Conservation (phyloP, 2,797 vertebrate genomes). For the Dermochelys coriacea region DNA sequence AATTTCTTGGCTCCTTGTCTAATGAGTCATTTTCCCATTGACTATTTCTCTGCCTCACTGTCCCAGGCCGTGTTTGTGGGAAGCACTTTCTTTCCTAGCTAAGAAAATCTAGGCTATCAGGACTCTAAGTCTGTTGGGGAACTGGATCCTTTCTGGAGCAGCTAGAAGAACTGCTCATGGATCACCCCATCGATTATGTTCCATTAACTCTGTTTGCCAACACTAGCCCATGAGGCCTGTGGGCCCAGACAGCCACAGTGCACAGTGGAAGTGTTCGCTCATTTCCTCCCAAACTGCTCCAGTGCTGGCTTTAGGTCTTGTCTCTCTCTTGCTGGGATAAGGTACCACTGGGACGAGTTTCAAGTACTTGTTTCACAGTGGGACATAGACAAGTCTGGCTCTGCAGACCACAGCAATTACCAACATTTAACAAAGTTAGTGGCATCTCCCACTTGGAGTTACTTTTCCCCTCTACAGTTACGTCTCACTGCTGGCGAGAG, state of each 20-base stretch:
- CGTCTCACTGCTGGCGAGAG: neutral
- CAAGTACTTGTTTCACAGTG: neutral
- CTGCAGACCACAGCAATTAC: neutral
- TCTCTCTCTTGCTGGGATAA: neutral
- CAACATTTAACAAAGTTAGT: neutral
- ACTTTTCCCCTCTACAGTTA: neutral
- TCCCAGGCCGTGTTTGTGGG: neutral
- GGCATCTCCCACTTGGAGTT: neutral
- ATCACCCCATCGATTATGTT: constrained; percentile 32
- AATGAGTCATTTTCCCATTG: neutral
- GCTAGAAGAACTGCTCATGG: constrained; percentile 49
- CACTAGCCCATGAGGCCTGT: constrained; percentile 38
- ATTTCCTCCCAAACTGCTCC: constrained; percentile 47
- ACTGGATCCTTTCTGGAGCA: constrained; percentile 39
- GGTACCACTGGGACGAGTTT: neutral
- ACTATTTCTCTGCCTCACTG: neutral
- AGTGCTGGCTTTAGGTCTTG: neutral
- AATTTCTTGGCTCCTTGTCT: neutral
- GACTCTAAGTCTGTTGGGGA: constrained; percentile 23
- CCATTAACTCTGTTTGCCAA: constrained; percentile 33
- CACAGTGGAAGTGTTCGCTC: neutral
- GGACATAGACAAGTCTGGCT: neutral
- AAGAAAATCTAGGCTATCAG: neutral
- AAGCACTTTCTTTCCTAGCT: constrained; percentile 23
- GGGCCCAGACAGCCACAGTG: neutral